Conservation (phyloP, 1,140 invertebrate species). For the Drosophila prosaltans region DNA sequence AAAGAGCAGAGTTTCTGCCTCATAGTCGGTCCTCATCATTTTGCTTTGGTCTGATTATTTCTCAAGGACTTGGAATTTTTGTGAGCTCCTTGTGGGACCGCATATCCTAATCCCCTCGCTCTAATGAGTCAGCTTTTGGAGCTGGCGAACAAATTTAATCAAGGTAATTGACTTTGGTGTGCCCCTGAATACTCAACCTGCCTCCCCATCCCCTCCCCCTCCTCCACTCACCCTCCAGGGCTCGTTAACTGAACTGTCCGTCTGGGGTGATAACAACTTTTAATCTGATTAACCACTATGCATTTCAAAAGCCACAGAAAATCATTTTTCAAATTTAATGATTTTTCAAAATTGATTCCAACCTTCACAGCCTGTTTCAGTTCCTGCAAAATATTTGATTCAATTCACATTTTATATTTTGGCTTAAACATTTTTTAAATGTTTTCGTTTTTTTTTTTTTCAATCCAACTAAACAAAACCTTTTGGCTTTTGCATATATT, state of each 20-base stretch:
- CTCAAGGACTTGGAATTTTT: constrained; percentile 2
- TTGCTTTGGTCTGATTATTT: constrained; percentile 1
- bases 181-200: too few species aligned
- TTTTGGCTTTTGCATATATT: too few species aligned
- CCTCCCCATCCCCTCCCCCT: too few species aligned
- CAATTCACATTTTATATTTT: too few species aligned
- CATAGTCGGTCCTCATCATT: not conserved
- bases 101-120: constrained; percentile 3
- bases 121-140: constrained; percentile 1
- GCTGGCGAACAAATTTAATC: constrained; percentile 5
- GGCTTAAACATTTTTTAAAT: too few species aligned
- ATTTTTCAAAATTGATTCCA: not conserved
- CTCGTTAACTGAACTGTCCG: constrained; percentile 7
- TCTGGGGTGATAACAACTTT: constrained; percentile 2
- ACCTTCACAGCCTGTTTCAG: too few species aligned
- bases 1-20: not conserved
- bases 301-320: constrained; percentile 3
- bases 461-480: too few species aligned
- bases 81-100: not conserved
- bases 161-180: constrained; percentile 9
- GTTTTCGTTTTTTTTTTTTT: too few species aligned
- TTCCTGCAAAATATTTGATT: too few species aligned
- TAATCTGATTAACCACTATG: constrained; percentile 8
- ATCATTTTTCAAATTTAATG: constrained; percentile 5
- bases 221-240: not conserved